phyloP scores from a whole-genome alignment of 2,888 invertebrate genomes.

The Drosophila mayaguana region DNA sequence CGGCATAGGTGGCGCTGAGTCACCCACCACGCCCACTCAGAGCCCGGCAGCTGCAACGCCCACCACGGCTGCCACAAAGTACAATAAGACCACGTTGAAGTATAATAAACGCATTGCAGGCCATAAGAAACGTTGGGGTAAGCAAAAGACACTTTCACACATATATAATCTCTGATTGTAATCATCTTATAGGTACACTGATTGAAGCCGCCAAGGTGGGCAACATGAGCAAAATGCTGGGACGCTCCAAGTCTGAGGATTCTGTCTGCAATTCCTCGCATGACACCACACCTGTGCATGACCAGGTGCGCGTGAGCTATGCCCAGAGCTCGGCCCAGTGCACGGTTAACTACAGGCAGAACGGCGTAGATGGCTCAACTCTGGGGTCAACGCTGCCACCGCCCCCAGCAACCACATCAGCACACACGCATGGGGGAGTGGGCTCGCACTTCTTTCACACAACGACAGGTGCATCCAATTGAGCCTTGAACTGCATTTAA shows the following conservation, averaged over 20 bases:
- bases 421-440: conserved; percentile 54
- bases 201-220: conserved; percentile 95
- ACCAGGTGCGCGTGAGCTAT: conserved; percentile 87
- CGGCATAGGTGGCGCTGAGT: conserved; percentile 72
- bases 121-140: conserved; percentile 92
- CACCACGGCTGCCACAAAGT: conserved; percentile 70
- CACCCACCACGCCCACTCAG: conserved; percentile 65
- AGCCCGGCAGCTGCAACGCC: conserved; percentile 23
- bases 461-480: conserved; percentile 71
- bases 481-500: background rate
- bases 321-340: conserved; percentile 80
- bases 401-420: conserved; percentile 7
- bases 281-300: conserved; percentile 89
- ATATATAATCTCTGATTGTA: background rate
- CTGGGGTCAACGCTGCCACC: background rate
- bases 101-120: conserved; percentile 86
- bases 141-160: background rate
- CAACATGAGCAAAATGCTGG: conserved; percentile 91
- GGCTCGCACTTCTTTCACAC: conserved; percentile 83
- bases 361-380: conserved; percentile 22
- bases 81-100: conserved; percentile 83
- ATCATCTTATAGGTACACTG: conserved; percentile 86
- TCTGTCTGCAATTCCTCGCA: conserved; percentile 89
- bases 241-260: conserved; percentile 93
- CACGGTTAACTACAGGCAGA: conserved; percentile 48